Base-by-base conservation (phyloP, 1,140 invertebrate species). In the Drosophila jambulina region DNA sequence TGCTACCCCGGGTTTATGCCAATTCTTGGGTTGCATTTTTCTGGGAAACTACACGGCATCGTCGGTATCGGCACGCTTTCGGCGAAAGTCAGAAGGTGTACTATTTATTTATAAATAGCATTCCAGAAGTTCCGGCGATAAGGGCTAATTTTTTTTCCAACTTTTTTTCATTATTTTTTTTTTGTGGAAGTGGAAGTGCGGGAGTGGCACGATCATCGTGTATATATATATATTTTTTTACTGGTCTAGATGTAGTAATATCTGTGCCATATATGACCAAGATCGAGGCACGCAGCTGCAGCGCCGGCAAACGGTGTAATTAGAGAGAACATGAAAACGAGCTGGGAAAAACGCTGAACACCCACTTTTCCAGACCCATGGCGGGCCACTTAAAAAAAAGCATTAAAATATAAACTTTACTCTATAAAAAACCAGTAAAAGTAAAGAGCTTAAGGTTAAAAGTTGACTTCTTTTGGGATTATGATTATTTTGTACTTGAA, bases 271-370 rank as follows among this genome's bases (percentile, higher is more conserved):
- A 51, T 32, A 12, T 27, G 70, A 63, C 78, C 58, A 51, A 46
- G 45, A 78, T 71, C 75, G 48, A 12, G 48, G 29, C 63, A 61
- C 75, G 75, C 72, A 67, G 61, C 71, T 76, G 75, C 75, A 54
- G 27, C 17, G 45, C 43, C 59, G 45, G 15, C 48, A 29, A 51
- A 71, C 51, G 38, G 46, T 69, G 43, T 77, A 76, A 75, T 75
- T 77, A 77, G 49, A 68, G 43, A 56, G 21, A 67, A 67, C 19
- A 68, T 43, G 48, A 68, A 51, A 34, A n/a, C 53, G n/a, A 54
- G 62, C 38, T 54, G 53, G 53, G 53, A 54, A 54, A 53, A 54
- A 54, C 51, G 51, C 51, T 54, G 51, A 54, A 23, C 53, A 54
- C 53, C 53, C 53, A 54, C 53, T 54, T 54, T 54, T 54, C 53